Conservation (phyloP, 2,113 vertebrate species). For the Quiscalus mexicanus region DNA sequence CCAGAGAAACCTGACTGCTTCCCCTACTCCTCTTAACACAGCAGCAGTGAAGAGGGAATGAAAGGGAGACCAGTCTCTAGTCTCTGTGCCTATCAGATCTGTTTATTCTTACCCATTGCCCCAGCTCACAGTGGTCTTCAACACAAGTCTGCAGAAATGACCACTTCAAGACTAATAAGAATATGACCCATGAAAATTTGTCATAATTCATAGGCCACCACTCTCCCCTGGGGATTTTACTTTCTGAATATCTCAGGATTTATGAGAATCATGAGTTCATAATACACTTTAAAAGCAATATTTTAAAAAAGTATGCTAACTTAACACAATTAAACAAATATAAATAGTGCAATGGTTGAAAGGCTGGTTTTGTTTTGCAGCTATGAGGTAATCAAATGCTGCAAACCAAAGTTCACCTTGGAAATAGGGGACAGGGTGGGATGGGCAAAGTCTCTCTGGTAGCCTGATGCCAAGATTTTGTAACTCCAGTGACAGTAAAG, state of each 20-base stretch:
- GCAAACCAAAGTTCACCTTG: slow-evolving; percentile 50
- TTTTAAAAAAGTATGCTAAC: background rate
- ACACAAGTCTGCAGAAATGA: background rate
- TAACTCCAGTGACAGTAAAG: slow-evolving; percentile 63
- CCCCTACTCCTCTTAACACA: background rate
- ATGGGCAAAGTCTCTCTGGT: background rate
- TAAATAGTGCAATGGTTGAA: background rate
- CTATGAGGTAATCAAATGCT: slow-evolving; percentile 23
- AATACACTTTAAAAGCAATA: background rate
- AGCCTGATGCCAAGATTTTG: slow-evolving; percentile 58
- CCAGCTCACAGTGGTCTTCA: background rate
- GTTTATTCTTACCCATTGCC: background rate
- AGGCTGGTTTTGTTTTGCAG: background rate
- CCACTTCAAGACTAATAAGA: background rate
- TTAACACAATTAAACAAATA: background rate
- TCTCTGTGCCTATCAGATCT: background rate
- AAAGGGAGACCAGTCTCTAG: background rate
- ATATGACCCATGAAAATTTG: background rate
- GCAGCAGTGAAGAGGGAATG: background rate
- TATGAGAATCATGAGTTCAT: background rate
- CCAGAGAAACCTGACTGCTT: background rate
- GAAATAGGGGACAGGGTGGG: background rate
- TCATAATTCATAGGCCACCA: background rate
- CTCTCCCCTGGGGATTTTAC: background rate
- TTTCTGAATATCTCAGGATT: background rate